A percentile compares a stretch with the other conserved stretches of the same genome.
These are phyloP conservation scores for Actias luna DNA, from an alignment of 2,888 invertebrate genomes.

Conservation along the genomic window DNA sequence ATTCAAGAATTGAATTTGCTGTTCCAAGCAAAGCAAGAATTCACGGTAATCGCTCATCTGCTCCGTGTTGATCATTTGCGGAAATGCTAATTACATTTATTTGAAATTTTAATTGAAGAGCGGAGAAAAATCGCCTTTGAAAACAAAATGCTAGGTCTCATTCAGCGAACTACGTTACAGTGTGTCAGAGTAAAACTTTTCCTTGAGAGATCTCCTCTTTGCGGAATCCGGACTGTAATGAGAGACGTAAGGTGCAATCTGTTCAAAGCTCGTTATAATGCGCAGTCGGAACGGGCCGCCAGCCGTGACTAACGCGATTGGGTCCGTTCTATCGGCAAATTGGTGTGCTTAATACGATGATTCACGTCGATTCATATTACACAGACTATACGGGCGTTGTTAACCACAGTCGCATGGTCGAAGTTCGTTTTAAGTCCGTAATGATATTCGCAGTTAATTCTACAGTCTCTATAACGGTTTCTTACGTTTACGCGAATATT, in stretches of 20 bases:
- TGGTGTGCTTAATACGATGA: conserved; percentile 10
- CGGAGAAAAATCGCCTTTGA: neutral
- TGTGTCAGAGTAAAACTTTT: conserved; percentile 14
- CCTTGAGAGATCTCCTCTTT: conserved; percentile 16
- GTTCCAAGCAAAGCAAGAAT: too few species aligned
- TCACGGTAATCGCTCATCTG: too few species aligned
- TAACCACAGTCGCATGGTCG: neutral
- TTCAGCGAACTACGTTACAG: neutral
- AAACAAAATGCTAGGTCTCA: neutral
- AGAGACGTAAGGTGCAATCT: conserved; percentile 20
- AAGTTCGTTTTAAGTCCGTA: neutral
- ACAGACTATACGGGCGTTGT: neutral
- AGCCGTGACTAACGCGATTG: conserved; percentile 17
- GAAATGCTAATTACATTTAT: too few species aligned
- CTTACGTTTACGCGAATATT: too few species aligned
- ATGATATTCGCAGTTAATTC: neutral
- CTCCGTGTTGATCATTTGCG: too few species aligned
- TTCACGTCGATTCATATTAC: conserved; percentile 8
- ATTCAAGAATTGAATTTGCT: neutral
- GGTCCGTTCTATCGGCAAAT: conserved; percentile 13
- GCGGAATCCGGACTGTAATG: conserved; percentile 18
- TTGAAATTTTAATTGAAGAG: too few species aligned
- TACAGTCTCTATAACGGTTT: too few species aligned
- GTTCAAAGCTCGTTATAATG: conserved; percentile 15
- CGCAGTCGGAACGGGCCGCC: conserved; percentile 11